Evolutionary conservation across 2,797 vertebrate species (phyloP).

Genomic region (Anguilla obscura): DNA sequence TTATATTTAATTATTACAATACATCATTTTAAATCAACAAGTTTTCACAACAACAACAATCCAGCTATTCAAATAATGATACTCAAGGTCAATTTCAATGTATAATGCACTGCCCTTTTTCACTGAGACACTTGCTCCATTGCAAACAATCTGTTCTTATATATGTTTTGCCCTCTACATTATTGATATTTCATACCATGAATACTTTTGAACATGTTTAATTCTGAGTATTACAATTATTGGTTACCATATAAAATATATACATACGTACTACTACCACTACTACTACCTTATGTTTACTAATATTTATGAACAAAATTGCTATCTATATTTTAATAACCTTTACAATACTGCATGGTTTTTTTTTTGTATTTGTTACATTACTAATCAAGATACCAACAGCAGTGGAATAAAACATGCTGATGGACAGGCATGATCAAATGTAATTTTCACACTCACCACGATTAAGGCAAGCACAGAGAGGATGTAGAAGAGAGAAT

Average conservation of each 20-base stretch:
- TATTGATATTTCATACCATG: too few relatives aligned
- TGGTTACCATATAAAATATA: not conserved
- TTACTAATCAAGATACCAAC: not conserved
- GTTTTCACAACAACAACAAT: not conserved
- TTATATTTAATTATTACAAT: too few relatives aligned
- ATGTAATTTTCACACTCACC: slow-evolving; percentile 58
- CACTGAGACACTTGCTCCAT: not conserved
- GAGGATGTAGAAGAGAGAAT: slow-evolving; percentile 75
- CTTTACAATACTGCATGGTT: not conserved
- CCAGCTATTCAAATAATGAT: not conserved
- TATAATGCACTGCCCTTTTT: not conserved
- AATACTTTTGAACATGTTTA: too few relatives aligned
- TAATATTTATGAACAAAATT: not conserved
- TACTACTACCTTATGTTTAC: not conserved
- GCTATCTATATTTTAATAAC: not conserved
- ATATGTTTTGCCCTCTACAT: too few relatives aligned
- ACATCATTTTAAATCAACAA: not conserved
- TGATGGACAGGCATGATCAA: not conserved
- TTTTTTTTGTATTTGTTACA: not conserved
- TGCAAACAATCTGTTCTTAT: not conserved
- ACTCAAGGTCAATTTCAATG: not conserved
- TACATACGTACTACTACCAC: not conserved
- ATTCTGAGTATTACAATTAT: too few relatives aligned
- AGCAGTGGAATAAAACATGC: not conserved
- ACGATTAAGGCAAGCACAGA: slow-evolving; percentile 77